Evolutionary conservation across 2,113 vertebrate species (phyloP).

Genomic region (Telmatochromis brachygnathus): DNA sequence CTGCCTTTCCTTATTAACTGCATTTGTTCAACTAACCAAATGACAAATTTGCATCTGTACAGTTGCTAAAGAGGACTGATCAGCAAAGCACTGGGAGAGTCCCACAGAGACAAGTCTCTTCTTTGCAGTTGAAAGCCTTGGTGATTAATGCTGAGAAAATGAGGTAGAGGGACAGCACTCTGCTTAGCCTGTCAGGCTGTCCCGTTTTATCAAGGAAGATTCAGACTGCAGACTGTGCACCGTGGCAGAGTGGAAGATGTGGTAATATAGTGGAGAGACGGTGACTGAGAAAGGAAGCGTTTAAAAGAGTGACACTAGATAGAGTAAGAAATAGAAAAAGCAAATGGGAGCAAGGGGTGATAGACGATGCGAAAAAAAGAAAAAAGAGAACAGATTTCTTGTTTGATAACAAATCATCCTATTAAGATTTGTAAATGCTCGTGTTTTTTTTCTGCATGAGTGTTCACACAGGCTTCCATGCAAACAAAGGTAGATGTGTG

Average conservation of each 20-base stretch:
- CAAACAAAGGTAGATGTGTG: background rate
- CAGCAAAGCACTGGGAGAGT: background rate
- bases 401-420: background rate
- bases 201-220: background rate
- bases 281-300: background rate
- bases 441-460: background rate
- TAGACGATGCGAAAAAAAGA: background rate
- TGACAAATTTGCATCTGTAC: background rate
- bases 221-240: background rate
- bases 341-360: conserved; percentile 9
- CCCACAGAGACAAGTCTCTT: background rate
- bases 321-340: conserved; percentile 14
- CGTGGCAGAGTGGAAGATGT: background rate
- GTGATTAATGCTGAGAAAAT: conserved; percentile 2
- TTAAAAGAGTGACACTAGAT: conserved; percentile 14
- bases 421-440: background rate
- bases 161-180: background rate
- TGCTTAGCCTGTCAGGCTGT: background rate
- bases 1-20: background rate
- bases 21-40: background rate
- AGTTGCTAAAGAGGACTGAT: background rate
- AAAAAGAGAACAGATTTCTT: background rate
- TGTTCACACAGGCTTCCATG: background rate
- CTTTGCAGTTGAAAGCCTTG: background rate
- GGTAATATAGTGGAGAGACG: background rate